Evolutionary conservation across 2,797 vertebrate genomes (phyloP).

Genomic region (Acrossocheilus wenchowensis): DNA sequence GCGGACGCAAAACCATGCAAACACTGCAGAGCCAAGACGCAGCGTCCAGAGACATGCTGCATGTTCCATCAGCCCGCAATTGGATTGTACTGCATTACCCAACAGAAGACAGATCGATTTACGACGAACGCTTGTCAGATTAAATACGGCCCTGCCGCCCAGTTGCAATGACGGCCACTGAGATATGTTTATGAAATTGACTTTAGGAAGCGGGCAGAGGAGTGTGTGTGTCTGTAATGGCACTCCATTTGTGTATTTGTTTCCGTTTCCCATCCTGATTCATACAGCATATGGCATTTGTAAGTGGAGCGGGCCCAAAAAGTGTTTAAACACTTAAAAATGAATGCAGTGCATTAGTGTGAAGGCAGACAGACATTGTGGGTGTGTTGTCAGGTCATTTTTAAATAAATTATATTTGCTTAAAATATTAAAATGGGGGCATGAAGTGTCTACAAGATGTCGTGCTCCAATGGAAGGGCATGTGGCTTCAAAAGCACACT

Average conservation of each 20-base stretch:
- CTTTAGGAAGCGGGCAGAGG: constrained; percentile 1
- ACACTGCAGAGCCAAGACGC: constrained; percentile 49
- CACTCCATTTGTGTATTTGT: constrained; percentile 50
- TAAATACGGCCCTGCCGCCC: constrained; percentile 24
- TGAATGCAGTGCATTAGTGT: constrained; percentile 1
- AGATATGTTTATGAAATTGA: constrained; percentile 37
- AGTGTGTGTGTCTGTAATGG: neutral
- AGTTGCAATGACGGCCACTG: constrained; percentile 11
- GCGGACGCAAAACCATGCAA: constrained; percentile 17
- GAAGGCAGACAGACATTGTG: constrained; percentile 8
- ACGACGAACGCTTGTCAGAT: constrained; percentile 43
- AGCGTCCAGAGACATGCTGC: constrained; percentile 44
- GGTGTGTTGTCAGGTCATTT: neutral
- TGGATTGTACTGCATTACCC: constrained; percentile 52
- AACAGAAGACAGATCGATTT: constrained; percentile 38
- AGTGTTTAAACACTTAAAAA: neutral
- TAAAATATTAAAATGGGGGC: constrained; percentile 10
- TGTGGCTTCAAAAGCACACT: neutral
- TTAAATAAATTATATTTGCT: constrained; percentile 8
- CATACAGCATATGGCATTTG: neutral
- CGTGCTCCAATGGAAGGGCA: neutral
- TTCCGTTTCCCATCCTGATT: neutral
- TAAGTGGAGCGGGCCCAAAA: neutral
- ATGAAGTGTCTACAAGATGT: neutral
- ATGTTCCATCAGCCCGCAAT: constrained; percentile 56